Conservation (phyloP, 2,888 invertebrate species). For the Aphrophora alni region DNA sequence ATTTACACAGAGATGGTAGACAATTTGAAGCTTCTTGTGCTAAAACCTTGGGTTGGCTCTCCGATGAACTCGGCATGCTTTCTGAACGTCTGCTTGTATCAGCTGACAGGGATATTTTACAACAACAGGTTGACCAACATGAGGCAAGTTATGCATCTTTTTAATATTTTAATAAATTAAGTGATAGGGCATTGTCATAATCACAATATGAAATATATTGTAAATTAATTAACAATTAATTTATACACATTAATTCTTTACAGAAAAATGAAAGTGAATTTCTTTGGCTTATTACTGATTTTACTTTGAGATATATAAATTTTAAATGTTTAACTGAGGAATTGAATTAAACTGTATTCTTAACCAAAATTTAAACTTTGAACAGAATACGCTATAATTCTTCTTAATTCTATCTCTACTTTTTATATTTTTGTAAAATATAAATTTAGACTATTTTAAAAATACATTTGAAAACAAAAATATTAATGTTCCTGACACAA, state of each 20-base stretch:
- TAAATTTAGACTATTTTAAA: no score
- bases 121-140: slow-evolving; percentile 86
- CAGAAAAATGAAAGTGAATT: no score
- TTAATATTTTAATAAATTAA: not conserved
- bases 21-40: slow-evolving; percentile 90
- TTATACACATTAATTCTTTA: not conserved
- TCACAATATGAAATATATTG: not conserved
- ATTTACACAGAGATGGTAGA: slow-evolving; percentile 72
- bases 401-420: no score
- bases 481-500: no score
- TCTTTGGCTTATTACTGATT: no score
- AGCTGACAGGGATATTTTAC: slow-evolving; percentile 81
- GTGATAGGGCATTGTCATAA: not conserved
- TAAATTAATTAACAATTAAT: not conserved
- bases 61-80: slow-evolving; percentile 76
- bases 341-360: no score
- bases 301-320: no score
- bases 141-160: slow-evolving; percentile 55
- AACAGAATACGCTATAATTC: no score
- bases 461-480: no score
- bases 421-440: no score
- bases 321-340: no score
- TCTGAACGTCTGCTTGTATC: slow-evolving; percentile 83
- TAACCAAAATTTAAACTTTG: no score
- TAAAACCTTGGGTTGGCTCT: slow-evolving; percentile 88